These are phyloP conservation scores for Zygothrica quintamaculata DNA, from an alignment of 2,888 invertebrate genomes.

Conservation along the genomic window DNA sequence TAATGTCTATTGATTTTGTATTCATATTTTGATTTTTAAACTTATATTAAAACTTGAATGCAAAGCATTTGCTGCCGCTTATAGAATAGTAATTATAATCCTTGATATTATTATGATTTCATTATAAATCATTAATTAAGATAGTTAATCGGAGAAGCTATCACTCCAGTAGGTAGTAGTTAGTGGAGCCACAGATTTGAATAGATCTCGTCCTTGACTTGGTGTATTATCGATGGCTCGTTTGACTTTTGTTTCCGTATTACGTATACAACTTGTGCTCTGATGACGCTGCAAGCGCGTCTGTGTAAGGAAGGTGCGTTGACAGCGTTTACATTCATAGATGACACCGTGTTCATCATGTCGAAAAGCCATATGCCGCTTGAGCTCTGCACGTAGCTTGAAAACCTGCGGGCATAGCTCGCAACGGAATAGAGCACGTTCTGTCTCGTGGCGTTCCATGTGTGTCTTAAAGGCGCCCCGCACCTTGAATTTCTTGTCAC, in stretches of 20 bases:
- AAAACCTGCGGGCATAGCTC: conserved; percentile 73
- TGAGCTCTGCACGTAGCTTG: conserved; percentile 78
- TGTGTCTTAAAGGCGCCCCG: conserved; percentile 84
- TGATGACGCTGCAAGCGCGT: conserved; percentile 81
- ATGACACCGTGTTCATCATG: conserved; percentile 78
- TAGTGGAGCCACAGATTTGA: conserved; percentile 85
- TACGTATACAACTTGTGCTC: conserved; percentile 53
- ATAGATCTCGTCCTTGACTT: conserved; percentile 83
- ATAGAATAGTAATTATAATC: background rate
- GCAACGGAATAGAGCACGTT: conserved; percentile 68
- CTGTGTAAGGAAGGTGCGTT: conserved; percentile 81
- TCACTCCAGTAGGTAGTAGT: conserved; percentile 85
- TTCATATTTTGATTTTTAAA: background rate
- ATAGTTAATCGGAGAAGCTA: conserved; percentile 84
- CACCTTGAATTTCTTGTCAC: conserved; percentile 84
- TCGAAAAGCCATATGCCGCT: conserved; percentile 81
- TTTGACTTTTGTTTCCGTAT: conserved; percentile 51
- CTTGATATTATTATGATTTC: too few relatives aligned
- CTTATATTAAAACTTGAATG: background rate
- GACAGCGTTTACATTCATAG: conserved; percentile 83
- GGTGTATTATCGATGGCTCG: conserved; percentile 50
- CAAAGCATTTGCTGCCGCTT: background rate
- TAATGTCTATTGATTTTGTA: too few relatives aligned
- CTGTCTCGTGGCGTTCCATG: conserved; percentile 83
- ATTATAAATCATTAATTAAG: background rate